Conservation (phyloP, 2,888 invertebrate genomes). For the Druceiella hillmani region DNA sequence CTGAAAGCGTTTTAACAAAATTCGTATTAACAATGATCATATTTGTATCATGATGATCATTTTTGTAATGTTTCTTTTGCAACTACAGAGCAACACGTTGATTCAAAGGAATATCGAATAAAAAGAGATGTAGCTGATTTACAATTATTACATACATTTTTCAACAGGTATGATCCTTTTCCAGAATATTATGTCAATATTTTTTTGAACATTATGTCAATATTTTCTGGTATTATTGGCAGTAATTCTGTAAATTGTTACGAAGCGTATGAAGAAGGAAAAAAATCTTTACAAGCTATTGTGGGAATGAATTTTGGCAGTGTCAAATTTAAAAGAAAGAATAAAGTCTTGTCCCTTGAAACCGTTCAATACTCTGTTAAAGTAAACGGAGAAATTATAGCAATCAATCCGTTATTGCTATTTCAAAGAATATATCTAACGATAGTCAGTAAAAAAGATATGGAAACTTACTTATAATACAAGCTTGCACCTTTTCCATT, state of each 20-base stretch:
- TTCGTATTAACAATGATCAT: conserved; percentile 26
- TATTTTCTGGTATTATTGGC: conserved; percentile 27
- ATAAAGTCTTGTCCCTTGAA: conserved; percentile 27
- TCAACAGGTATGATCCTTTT: conserved; percentile 27
- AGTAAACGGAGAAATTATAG: conserved; percentile 23
- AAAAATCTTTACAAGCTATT: conserved; percentile 24
- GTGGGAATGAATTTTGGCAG: conserved; percentile 25
- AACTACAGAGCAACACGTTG: conserved; percentile 29
- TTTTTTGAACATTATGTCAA: conserved; percentile 27
- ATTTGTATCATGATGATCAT: conserved; percentile 24
- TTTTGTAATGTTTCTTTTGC: conserved; percentile 21
- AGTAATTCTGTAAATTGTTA: conserved; percentile 27
- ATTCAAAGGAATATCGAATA: conserved; percentile 27
- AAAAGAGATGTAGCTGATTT: conserved; percentile 28
- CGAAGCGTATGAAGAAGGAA: conserved; percentile 26
- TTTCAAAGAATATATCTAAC: conserved; percentile 25
- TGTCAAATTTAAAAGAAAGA: conserved; percentile 27
- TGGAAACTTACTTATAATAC: conserved; percentile 26
- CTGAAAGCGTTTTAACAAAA: conserved; percentile 25
- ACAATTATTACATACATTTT: conserved; percentile 23
- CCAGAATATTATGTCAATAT: conserved; percentile 24
- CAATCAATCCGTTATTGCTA: conserved; percentile 24
- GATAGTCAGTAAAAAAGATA: conserved; percentile 24
- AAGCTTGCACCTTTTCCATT: conserved; percentile 28
- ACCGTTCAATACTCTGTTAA: conserved; percentile 25